Percentiles rank a stretch among this genome's conserved stretches.
These are phyloP conservation scores for Alcedo atthis DNA, from an alignment of 2,797 vertebrate species.

Conservation along the genomic window DNA sequence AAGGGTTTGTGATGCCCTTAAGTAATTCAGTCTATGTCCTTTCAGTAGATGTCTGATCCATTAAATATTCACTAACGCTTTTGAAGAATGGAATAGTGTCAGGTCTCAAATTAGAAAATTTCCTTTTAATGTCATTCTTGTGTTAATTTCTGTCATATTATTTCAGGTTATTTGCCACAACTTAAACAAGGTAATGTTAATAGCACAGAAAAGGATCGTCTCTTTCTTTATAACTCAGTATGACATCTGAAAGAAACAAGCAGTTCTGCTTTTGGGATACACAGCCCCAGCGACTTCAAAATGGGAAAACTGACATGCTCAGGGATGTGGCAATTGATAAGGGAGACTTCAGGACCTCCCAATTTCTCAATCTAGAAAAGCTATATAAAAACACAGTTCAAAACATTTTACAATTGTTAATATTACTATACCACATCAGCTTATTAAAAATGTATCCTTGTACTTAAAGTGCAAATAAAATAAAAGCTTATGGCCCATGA, in stretches of 20 bases:
- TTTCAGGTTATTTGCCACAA: constrained; percentile 39
- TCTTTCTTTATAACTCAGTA: neutral
- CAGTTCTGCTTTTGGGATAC: neutral
- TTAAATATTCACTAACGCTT: constrained; percentile 66
- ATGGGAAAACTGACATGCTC: neutral
- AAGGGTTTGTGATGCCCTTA: constrained; percentile 39
- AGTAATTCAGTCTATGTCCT: constrained; percentile 49
- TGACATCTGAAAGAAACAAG: neutral
- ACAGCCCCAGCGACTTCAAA: neutral
- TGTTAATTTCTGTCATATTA: neutral
- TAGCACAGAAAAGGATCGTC: neutral
- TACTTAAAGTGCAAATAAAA: neutral
- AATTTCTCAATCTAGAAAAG: neutral
- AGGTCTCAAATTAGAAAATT: constrained; percentile 58
- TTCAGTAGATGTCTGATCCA: constrained; percentile 26
- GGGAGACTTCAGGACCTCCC: neutral
- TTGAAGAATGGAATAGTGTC: constrained; percentile 43
- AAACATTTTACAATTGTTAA: neutral
- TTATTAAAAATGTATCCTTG: neutral
- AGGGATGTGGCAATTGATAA: fast-evolving
- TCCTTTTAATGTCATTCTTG: constrained; percentile 35
- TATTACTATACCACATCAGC: neutral
- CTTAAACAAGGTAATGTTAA: constrained; percentile 8
- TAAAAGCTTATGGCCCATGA: neutral
- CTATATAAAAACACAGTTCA: neutral